Conservation (phyloP, 37 sponge, comb jelly and placozoan genomes). For the Spongia lamella region DNA sequence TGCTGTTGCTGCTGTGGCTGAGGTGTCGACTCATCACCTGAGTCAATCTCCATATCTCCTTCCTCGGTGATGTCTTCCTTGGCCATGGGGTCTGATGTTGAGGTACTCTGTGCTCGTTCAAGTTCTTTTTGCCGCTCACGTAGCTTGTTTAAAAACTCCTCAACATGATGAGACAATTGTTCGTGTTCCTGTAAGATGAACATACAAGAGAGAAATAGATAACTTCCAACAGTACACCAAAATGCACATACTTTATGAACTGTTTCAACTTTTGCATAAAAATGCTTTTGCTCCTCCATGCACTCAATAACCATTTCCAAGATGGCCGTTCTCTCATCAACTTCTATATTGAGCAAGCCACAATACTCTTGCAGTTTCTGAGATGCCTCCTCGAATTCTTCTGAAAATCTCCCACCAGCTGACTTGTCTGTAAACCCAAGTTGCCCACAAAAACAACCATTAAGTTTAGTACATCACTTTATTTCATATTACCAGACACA, state of each 20-base stretch:
- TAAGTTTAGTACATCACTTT: no score
- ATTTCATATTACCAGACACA: no score
- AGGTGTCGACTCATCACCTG: conserved; percentile 14
- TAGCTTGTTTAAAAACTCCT: conserved; percentile 31
- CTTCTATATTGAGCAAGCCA: conserved; percentile 65
- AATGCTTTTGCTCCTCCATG: conserved; percentile 4
- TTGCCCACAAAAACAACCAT: no score
- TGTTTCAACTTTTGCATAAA: conserved; percentile 17
- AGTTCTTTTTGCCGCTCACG: conserved; percentile 37
- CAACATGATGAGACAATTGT: conserved; percentile 9
- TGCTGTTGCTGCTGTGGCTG: no score
- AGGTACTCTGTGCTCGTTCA: conserved; percentile 64
- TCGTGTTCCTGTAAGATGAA: conserved; percentile 41
- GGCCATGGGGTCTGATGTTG: conserved; percentile 69
- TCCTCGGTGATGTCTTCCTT: conserved; percentile 75
- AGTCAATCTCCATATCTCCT: conserved; percentile 91
- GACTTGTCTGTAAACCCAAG: conserved; percentile 87
- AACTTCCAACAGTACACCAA: background rate
- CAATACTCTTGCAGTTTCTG: conserved; percentile 74
- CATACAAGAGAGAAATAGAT: conserved; percentile 3
- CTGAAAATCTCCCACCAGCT: conserved; percentile 58
- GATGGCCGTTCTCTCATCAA: conserved; percentile 68
- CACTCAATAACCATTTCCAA: conserved; percentile 61
- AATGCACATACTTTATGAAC: conserved; percentile 11
- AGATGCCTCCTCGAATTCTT: conserved; percentile 61